Evolutionary conservation across 2,797 vertebrate species (phyloP), one percentile per base, ranked within the genome.

Genomic region (Perodicticus potto): DNA sequence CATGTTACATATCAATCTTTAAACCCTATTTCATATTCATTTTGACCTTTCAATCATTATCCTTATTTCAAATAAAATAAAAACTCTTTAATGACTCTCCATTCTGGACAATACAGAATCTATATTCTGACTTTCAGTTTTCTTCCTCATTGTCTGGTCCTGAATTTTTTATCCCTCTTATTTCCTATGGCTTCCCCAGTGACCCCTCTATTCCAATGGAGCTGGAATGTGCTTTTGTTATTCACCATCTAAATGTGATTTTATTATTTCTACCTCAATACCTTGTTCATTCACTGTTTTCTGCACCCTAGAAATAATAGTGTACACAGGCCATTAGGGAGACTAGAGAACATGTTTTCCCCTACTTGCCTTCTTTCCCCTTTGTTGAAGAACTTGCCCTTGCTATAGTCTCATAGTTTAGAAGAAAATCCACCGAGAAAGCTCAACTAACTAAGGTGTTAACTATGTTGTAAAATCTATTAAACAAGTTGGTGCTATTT

Each of bases 351-450:
- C 40, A 2, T 32, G 78, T 86, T 86, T 49, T 34, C 49, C 76
- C 25, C 14, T 32, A 23, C 12, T 63, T 53, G 49, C 49, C 49
- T 14, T 53, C 49, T 53, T 53, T 16, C 5, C 10, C n/a, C 69
- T 81, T 65, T 40, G 0, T n/a, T 69, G 61, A 29, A 10, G n/a
- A 78, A 92, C 4, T 65, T 92, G 23, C 78, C 81, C 37, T 63
- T 49, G 27, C 32, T 57, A 25, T 20, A n/a, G 5, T 85, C 49
- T 94, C 86, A 83, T 57, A 78, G 67, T 90, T 92, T 55, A 65
- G 67, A 93, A 93, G 78, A 88, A 94, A 96, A 94, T 17, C 17
- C n/a, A 45, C 25, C 4, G 43, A 91, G 78, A 78, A 83, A 49
- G 40, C 37, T 29, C 11, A 86, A 20, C 78, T 20, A 73, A 49